Base-by-base conservation (phyloP, 1,140 invertebrate species). In the Bombus picipes region DNA sequence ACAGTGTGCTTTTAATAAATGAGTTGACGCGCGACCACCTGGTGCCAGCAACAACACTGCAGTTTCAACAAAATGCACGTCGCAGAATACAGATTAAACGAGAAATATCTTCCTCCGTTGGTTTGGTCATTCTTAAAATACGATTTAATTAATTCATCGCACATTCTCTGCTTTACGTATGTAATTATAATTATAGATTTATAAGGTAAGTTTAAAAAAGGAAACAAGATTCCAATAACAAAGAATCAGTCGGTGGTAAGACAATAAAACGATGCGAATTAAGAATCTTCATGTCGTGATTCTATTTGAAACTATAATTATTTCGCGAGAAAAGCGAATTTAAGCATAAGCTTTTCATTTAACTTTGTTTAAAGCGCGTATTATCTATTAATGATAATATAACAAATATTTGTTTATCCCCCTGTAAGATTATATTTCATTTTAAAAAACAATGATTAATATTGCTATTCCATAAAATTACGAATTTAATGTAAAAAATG, bases 1-100 rank as follows among this genome's bases (percentile, higher is more conserved):
- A 28, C 68, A 10, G 53, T 39, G 28, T 66, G 71, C 10, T 83
- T 76, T 77, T 83, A 76, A 75, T 77, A 83, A 83, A 83, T 32
- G 57, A 73, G 37, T 75, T 76, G 71, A 65, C 41, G 81, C 41
- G 3, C 25, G 57, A n/a, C n/a, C 81, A 83, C 73, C 81, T 77
- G 73, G 81, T 83, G 81, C 73, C 39, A 53, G 59, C 25, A 43
- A 22, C 70, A 43, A 83, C 37, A 37, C 53, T 65, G 43, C 57
- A 81, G 34, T 59, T 72, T 43, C 15, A 43, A 18, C 18, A 39
- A 71, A n/a, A 73, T 32, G 57, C 32, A 75, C 32, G 32, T 37
- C 39, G 9, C 13, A 39, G 25, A 66, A 83, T 47, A 43, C 22
- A 25, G 47, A 72, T 81, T 81, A 57, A 75, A 71, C 22, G n/a